Evolutionary conservation across 2,797 vertebrate species (phyloP), one percentile per base, ranked within the genome.

Genomic region (Buphagus erythrorhynchus): DNA sequence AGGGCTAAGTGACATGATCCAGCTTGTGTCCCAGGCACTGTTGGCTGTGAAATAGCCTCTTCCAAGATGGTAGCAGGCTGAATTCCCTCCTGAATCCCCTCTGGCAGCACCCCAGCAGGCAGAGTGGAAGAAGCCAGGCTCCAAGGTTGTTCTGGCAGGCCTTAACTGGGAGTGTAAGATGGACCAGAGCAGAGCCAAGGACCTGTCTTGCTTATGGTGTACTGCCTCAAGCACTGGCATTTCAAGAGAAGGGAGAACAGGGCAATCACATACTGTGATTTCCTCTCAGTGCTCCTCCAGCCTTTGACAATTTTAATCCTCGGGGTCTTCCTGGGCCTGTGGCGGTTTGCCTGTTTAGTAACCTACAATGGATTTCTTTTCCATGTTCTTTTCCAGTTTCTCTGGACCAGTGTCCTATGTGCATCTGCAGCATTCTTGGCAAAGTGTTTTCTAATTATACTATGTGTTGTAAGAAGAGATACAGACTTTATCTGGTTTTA

Each of bases 121-220:
- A 28, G 42, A 6, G 25, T 52, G 15, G 61, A 42, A 52, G 29
- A 59, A 57, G 36, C 8, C 40, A 21, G 8, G 19, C 31, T 55
- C 21, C 33, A 16, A 7, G 31, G 16, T 10, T 9, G 20, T 35
- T 65, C 63, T 83, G 59, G 24, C 54, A 76, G 15, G 19, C 13
- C 7, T 38, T 26, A 20, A 13, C 2, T 9, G 15, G 36, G 22
- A 68, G 7, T 5, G 1, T 15, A 36, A 54, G 65, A 24, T 5
- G 13, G 49, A 54, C 19, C 28, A 20, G 40, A 80, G 20, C 1
- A 1, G 21, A 58, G 36, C 33, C 42, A 51, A 55, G 25, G 21
- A 15, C 3, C 31, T 75, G 6, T 20, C 38, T 52, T n/a, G 12
- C 10, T 77, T 49, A 18, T 0, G 0, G 5, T 26, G 20, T 58